Base-by-base conservation (phyloP, 2,888 invertebrate species). In the Cordilura impudica region DNA sequence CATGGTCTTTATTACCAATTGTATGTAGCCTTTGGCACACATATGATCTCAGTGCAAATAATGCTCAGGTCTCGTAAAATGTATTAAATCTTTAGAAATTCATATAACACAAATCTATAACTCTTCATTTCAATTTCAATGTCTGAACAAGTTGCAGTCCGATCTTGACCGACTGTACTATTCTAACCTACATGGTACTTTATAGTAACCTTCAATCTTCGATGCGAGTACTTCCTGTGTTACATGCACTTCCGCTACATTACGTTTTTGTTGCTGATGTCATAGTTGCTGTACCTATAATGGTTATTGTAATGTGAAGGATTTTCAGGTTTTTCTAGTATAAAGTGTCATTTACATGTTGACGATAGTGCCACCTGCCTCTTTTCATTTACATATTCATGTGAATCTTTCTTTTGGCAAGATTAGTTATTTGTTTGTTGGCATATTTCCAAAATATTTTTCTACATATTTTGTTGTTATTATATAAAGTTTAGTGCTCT, bases 191-290 rank as follows among this genome's bases (percentile, higher is more conserved):
- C 21, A 66, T 29, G 12, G 39, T 71, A 71, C 49, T 58, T 39
- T 23, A 19, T 65, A 18, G 56, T 47, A 75, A 75, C 71, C 75
- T 79, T 79, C 71, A 63, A 56, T 67, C 60, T 66, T 73, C 10
- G 56, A 19, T 53, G 12, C 35, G 54, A 70, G 45, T 47, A 26
- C 31, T 76, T 79, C 67, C 75, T 75, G 71, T 71, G 61, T 45
- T 45, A 45, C 45, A 56, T 53, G 63, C 61, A 69, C 71, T 72
- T 79, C 75, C 75, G 71, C 56, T 61, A 47, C 53, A 29, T 69
- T 61, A 65, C 35, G 14, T 69, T 63, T 39, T 54, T 45, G 8
- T 70, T 45, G 19, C 35, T 73, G 23, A 53, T 19, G 49, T 51
- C 45, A 18, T 19, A 18, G 16, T 51, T 35, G 23, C 26, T 54